phyloP scores from a whole-genome alignment of 1,140 invertebrate genomes.

The Drosophila elegans region DNA sequence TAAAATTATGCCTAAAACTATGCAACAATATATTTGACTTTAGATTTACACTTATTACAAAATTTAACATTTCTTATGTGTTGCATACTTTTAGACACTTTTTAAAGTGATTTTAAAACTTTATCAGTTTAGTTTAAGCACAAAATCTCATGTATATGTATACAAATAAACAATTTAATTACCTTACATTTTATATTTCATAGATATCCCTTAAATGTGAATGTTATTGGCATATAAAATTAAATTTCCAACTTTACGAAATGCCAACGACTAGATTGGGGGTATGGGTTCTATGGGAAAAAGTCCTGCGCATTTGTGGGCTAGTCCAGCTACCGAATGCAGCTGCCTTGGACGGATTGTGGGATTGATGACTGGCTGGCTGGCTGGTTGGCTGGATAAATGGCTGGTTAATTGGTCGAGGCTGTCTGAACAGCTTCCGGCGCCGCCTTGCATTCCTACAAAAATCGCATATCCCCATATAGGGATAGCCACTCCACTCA shows the following conservation, averaged over 20 bases:
- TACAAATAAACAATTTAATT: no score
- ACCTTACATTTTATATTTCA: no score
- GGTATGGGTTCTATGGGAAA: not conserved
- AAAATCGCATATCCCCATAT: not conserved
- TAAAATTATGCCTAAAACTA: no score
- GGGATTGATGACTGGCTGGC: conserved; percentile 4
- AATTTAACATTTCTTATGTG: no score
- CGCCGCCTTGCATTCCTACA: conserved; percentile 46
- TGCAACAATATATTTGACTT: no score
- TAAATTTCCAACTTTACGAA: not conserved
- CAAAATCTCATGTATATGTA: no score
- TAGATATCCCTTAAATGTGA: no score
- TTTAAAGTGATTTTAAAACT: no score
- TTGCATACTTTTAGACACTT: no score
- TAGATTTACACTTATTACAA: no score
- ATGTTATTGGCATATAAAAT: not conserved
- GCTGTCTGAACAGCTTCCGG: conserved; percentile 64
- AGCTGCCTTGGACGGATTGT: conserved; percentile 7
- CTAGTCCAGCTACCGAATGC: conserved; percentile 6
- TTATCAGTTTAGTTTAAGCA: no score
- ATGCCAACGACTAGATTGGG: not conserved
- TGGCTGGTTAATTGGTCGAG: conserved; percentile 48
- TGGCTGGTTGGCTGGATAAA: conserved; percentile 7
- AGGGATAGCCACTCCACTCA: conserved; percentile 6
- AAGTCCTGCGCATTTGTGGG: conserved; percentile 5